Percentiles rank a stretch among this genome's conserved stretches.
Conservation (phyloP, 2,113 vertebrate species). For the Rattus rattus region DNA sequence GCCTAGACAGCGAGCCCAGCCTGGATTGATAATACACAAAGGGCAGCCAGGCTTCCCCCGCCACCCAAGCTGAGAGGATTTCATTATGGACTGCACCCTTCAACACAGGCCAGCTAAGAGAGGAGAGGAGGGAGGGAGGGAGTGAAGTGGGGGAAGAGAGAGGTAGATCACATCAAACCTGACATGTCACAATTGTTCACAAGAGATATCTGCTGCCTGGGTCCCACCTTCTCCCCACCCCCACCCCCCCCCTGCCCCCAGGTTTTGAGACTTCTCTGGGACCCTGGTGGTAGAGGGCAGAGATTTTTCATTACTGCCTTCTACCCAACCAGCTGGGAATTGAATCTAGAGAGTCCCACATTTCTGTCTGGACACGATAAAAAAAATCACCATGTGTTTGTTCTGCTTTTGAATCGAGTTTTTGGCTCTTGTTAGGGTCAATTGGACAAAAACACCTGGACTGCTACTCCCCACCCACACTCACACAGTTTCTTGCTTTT, state of each 20-base stretch:
- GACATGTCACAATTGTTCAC: neutral
- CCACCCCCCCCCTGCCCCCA: neutral
- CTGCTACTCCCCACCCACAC: too few relatives aligned
- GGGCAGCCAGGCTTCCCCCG: constrained; percentile 43
- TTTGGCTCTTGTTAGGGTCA: constrained; percentile 12
- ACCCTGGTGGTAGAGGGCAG: constrained; percentile 10
- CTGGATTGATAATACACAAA: constrained; percentile 59
- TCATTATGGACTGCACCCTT: constrained; percentile 28
- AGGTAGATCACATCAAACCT: neutral
- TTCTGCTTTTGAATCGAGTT: constrained; percentile 7
- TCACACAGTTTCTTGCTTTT: neutral
- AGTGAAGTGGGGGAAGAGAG: neutral
- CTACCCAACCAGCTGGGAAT: neutral
- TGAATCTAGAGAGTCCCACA: neutral
- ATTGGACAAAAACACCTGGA: neutral
- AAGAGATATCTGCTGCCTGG: neutral
- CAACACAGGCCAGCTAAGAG: neutral
- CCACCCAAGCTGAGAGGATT: constrained; percentile 68
- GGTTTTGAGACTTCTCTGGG: constrained; percentile 41
- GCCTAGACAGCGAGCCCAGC: neutral
- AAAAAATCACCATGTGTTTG: neutral
- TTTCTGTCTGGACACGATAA: neutral
- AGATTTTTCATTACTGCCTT: neutral
- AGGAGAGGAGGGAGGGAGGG: neutral
- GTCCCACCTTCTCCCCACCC: neutral